Percentiles rank a stretch among this genome's conserved stretches.
Conservation (phyloP, 2,888 invertebrate species). For the Azorinus chamasolen region DNA sequence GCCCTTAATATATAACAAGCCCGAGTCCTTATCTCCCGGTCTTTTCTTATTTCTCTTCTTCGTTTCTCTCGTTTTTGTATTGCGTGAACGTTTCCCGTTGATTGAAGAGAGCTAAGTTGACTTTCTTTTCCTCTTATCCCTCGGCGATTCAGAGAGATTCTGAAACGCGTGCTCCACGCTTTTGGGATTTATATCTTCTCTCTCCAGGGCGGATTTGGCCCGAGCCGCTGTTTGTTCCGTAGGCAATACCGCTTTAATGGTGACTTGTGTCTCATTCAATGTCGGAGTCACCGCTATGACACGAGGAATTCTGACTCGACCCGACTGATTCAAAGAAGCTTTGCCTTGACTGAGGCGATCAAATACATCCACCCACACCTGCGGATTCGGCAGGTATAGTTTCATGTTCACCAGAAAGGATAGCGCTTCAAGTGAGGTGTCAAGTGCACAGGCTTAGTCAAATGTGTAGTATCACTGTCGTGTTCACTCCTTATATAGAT, state of each 20-base stretch:
- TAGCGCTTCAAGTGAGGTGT: no score
- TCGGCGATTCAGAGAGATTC: conserved; percentile 6
- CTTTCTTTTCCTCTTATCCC: conserved; percentile 11
- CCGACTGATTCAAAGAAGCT: conserved; percentile 15
- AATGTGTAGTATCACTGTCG: conserved; percentile 7
- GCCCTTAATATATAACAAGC: neutral
- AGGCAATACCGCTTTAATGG: conserved; percentile 50
- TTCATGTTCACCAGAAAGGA: conserved; percentile 21
- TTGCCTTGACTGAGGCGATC: conserved; percentile 15
- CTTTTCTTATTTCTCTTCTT: no score
- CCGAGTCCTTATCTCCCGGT: neutral
- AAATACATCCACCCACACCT: conserved; percentile 41
- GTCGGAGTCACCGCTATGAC: conserved; percentile 14
- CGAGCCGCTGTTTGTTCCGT: conserved; percentile 44
- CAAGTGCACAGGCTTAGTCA: conserved; percentile 16
- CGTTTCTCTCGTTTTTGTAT: no score
- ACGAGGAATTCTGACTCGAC: neutral
- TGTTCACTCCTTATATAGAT: conserved; percentile 19
- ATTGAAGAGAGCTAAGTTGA: no score
- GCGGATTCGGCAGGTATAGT: conserved; percentile 49
- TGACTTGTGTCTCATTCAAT: neutral
- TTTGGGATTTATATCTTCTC: conserved; percentile 45
- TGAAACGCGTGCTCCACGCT: conserved; percentile 18
- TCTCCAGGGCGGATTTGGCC: conserved; percentile 45
- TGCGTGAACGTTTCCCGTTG: no score